Base-by-base conservation (phyloP, 2,888 invertebrate genomes). In the Agrenia bidenticulata region DNA sequence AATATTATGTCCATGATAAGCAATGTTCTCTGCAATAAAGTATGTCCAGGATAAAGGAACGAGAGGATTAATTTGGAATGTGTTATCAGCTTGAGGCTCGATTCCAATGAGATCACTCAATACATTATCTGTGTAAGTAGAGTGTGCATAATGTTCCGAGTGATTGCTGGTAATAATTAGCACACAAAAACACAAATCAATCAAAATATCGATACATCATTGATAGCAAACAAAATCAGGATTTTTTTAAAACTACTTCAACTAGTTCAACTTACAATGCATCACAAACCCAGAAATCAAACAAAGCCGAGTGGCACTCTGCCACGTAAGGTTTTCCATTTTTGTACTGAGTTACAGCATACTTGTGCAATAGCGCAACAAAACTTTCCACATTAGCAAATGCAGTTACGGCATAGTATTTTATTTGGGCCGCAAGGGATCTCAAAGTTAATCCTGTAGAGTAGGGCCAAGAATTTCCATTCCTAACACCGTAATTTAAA, bases 391-490 rank as follows among this genome's bases (percentile, higher is more conserved):
- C 68, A 27, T 53, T 70, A 2, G 59, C 67, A 17, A 60, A 57
- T 11, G 61, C 53, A 1, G 66, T 65, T 2, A 61, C 23, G 11
- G 56, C 61, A 39, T 75, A 75, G n/a, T 67, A 21, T 51, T 60
- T 67, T 4, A 75, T 42, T 60, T 69, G 73, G 11, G 71, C 58
- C 2, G 73, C 73, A 13, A 75, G 51, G 2, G 73, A 60, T 15
- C 67, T 68, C 1, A 75, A 60, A 1, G 71, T 72, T 17, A 65
- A 45, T 1, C 70, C 67, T 1, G 75, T 73, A 26, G 72, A 73
- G 39, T 75, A 75, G 9, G 75, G 75, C 75, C 75, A 73, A 9
- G 72, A 73, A 45, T 75, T 75, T 23, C 75, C 75, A 57, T 75
- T 75, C 75, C 75, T 75, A 32, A 11, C 19, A 49, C 1, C 9